Evolutionary conservation across 2,797 vertebrate species (phyloP).

Genomic region (Sebastes itinus): DNA sequence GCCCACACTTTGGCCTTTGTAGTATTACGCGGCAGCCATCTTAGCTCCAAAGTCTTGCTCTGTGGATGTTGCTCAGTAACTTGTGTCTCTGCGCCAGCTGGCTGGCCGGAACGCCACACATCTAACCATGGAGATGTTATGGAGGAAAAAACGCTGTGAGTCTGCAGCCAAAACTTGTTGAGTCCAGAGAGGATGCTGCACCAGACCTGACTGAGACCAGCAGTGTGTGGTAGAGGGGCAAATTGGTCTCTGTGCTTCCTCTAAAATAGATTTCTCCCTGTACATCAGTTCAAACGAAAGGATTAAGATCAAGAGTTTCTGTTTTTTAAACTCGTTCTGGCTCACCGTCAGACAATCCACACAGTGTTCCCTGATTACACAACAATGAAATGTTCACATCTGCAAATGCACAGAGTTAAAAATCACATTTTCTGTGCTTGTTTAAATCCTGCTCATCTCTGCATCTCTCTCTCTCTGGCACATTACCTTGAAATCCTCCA

Average conservation of each 20-base stretch:
- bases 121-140: constrained; percentile 44
- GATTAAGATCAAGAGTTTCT: background rate
- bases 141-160: constrained; percentile 28
- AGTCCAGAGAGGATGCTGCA: constrained; percentile 20
- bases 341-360: background rate
- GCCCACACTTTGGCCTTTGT: constrained; percentile 54
- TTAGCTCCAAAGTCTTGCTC: constrained; percentile 53
- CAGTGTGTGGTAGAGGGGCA: constrained; percentile 3
- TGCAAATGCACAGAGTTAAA: background rate
- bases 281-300: background rate
- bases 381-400: background rate
- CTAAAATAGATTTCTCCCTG: background rate
- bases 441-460: constrained; percentile 13
- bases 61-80: constrained; percentile 58
- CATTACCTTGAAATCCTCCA: constrained; percentile 20
- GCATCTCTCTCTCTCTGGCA: background rate
- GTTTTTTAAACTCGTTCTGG: background rate
- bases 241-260: constrained; percentile 3
- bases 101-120: constrained; percentile 41
- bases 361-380: background rate
- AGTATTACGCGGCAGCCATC: constrained; percentile 36
- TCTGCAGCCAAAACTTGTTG: constrained; percentile 37
- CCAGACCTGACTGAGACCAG: constrained; percentile 15
- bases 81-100: constrained; percentile 56
- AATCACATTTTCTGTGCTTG: background rate